Percentiles rank a stretch among this genome's conserved stretches.
Evolutionary conservation across 2,888 invertebrate species (phyloP).

Genomic region (Eristalis tenax): DNA sequence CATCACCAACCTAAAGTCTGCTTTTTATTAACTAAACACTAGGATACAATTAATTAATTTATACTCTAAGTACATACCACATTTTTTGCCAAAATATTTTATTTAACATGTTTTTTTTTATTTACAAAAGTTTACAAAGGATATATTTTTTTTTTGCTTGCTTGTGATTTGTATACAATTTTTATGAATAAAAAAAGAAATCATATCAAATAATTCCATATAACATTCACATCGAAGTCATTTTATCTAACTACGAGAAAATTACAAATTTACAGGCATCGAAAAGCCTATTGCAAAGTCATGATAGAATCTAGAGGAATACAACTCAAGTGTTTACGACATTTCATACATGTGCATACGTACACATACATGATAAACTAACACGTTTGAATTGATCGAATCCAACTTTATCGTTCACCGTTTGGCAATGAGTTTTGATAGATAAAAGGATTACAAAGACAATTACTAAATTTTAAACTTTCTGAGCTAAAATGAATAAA

Average conservation of each 20-base stretch:
- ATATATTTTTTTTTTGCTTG: neutral
- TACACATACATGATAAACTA: slow-evolving; percentile 36
- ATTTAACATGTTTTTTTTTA: slow-evolving; percentile 28
- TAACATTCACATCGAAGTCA: slow-evolving; percentile 1
- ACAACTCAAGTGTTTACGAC: slow-evolving; percentile 33
- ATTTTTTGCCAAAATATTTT: slow-evolving; percentile 26
- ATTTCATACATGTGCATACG: neutral
- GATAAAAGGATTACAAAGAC: too few relatives aligned
- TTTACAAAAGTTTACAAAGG: slow-evolving; percentile 53
- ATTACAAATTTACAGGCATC: slow-evolving; percentile 32
- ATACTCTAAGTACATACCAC: slow-evolving; percentile 54
- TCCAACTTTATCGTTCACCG: slow-evolving; percentile 43
- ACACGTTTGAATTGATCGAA: slow-evolving; percentile 18
- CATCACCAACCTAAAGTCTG: slow-evolving; percentile 61
- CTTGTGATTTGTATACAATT: neutral
- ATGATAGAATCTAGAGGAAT: slow-evolving; percentile 33
- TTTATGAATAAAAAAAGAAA: slow-evolving; percentile 1
- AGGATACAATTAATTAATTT: slow-evolving; percentile 43
- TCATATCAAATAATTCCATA: slow-evolving; percentile 8
- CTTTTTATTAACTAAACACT: slow-evolving; percentile 47
- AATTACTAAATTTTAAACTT: too few relatives aligned
- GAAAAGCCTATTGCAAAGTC: slow-evolving; percentile 14
- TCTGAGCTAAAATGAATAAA: neutral
- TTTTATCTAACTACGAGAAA: slow-evolving; percentile 44
- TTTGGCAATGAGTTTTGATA: neutral